A percentile compares a stretch with the other conserved stretches of the same genome.
Conservation (phyloP, 2,888 invertebrate genomes). For the Thalpophila matura region DNA sequence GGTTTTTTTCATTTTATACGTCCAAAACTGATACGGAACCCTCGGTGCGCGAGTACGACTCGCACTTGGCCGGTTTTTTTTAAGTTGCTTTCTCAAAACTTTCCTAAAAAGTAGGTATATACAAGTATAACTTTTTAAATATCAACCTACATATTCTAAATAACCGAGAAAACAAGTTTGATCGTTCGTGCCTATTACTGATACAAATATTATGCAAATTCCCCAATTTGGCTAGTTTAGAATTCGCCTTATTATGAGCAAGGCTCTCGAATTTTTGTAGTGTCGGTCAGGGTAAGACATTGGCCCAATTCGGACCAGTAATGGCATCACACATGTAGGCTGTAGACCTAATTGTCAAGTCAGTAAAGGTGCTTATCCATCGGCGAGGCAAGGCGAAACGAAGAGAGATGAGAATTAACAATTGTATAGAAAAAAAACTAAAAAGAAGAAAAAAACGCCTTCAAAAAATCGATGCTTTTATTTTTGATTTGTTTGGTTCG, state of each 20-base stretch:
- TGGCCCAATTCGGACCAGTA: constrained; percentile 19
- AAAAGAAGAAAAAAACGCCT: too few relatives aligned
- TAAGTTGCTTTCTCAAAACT: too few relatives aligned
- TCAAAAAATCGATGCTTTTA: too few relatives aligned
- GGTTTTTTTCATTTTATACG: too few relatives aligned
- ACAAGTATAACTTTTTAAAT: not conserved
- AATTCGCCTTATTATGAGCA: constrained; percentile 7
- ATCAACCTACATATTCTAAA: not conserved
- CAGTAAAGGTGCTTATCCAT: too few relatives aligned
- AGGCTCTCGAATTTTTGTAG: constrained; percentile 5
- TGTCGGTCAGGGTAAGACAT: constrained; percentile 34
- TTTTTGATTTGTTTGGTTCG: too few relatives aligned
- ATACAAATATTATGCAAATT: constrained; percentile 37
- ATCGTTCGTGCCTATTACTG: not conserved
- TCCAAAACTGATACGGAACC: too few relatives aligned
- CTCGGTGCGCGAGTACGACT: too few relatives aligned
- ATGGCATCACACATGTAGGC: constrained; percentile 17
- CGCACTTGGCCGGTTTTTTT: too few relatives aligned
- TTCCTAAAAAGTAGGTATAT: not conserved
- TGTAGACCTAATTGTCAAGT: not conserved
- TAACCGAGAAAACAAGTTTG: not conserved
- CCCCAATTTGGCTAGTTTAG: constrained; percentile 23
- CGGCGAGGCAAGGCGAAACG: too few relatives aligned
- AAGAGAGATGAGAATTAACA: too few relatives aligned
- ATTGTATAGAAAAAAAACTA: too few relatives aligned